These are phyloP conservation scores for Phoenicopterus ruber DNA, from an alignment of 2,113 vertebrate species.

Conservation along the genomic window DNA sequence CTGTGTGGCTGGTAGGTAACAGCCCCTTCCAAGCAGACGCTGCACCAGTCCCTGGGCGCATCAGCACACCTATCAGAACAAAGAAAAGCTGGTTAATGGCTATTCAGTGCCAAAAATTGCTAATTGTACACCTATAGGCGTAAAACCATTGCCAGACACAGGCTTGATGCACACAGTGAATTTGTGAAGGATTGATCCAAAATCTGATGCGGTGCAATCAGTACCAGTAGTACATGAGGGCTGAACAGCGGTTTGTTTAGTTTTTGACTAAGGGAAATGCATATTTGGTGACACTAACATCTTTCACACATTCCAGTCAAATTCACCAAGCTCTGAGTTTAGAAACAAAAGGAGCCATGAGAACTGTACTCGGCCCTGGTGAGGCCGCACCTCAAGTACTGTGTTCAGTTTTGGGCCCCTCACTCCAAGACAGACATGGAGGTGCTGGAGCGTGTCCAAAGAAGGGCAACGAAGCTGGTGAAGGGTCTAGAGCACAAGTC, in stretches of 20 bases:
- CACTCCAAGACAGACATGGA: too few species aligned
- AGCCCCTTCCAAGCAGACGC: neutral
- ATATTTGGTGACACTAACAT: neutral
- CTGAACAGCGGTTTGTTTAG: neutral
- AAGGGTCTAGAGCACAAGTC: too few species aligned
- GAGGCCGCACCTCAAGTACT: too few species aligned
- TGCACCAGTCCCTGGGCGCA: neutral
- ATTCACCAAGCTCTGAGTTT: neutral
- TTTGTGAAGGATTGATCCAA: neutral
- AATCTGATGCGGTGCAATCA: neutral
- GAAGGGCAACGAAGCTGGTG: too few species aligned
- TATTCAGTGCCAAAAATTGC: neutral
- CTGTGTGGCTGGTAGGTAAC: neutral
- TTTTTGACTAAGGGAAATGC: neutral
- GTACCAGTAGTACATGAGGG: accelerated
- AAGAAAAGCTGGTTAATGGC: neutral
- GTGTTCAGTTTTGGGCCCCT: too few species aligned
- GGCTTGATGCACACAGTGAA: neutral
- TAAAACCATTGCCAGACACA: neutral
- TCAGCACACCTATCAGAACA: neutral
- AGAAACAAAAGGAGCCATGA: neutral
- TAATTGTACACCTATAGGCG: neutral
- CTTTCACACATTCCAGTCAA: neutral
- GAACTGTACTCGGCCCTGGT: too few species aligned
- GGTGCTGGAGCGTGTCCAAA: too few species aligned